phyloP scores from a whole-genome alignment of 2,113 vertebrate species.

The Tyto alba region DNA sequence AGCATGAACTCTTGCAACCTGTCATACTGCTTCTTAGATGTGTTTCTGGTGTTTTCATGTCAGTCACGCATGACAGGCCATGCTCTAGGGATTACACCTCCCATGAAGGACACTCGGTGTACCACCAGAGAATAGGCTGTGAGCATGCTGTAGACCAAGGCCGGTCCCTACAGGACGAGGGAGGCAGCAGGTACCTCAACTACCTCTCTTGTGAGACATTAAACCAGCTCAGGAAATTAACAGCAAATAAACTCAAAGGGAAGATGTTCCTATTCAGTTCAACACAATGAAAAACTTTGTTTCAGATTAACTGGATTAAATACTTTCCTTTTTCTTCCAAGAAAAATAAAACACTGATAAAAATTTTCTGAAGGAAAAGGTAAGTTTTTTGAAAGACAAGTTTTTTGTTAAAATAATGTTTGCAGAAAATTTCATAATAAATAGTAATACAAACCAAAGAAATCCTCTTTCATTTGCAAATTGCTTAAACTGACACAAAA shows the following conservation, averaged over 20 bases:
- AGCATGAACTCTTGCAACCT: not conserved
- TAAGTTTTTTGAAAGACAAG: not conserved
- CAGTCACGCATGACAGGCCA: not conserved
- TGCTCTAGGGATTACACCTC: not conserved
- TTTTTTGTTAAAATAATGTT: not conserved
- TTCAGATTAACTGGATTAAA: not conserved
- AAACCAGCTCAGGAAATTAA: not conserved
- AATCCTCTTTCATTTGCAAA: conserved; percentile 15
- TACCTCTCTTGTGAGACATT: not conserved
- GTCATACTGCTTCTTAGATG: not conserved
- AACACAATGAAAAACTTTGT: not conserved
- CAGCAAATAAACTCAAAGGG: not conserved
- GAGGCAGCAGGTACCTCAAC: not conserved
- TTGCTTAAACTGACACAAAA: not conserved
- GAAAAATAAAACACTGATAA: not conserved
- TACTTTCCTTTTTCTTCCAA: not conserved
- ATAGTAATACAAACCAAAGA: not conserved
- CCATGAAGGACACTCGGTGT: not conserved
- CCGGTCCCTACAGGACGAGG: not conserved
- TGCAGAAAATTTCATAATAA: not conserved
- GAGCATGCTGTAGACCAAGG: not conserved
- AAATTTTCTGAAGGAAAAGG: not conserved
- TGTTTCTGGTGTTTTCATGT: not conserved
- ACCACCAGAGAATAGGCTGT: not conserved
- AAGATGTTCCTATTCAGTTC: not conserved